Evolutionary conservation across 2,888 invertebrate genomes (phyloP).

Genomic region (Pterostichus niger): DNA sequence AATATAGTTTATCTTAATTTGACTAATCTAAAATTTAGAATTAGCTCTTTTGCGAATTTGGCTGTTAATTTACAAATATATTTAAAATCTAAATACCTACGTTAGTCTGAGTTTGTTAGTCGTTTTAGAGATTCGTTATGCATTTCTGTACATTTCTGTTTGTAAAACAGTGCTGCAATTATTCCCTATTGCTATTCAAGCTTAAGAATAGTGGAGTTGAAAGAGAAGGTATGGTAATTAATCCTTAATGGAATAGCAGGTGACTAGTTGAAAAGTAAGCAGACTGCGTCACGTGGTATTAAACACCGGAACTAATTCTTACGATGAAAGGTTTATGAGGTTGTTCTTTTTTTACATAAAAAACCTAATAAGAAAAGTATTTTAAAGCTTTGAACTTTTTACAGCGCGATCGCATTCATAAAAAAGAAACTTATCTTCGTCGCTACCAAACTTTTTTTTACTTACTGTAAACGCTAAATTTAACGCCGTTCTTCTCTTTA

Average conservation of each 20-base stretch:
- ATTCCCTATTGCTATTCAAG: too few relatives aligned
- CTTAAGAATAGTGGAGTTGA: too few relatives aligned
- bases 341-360: slow-evolving; percentile 51
- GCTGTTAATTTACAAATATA: too few relatives aligned
- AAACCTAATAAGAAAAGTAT: slow-evolving; percentile 60
- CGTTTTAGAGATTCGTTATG: too few relatives aligned
- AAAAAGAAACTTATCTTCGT: slow-evolving; percentile 59
- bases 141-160: too few relatives aligned
- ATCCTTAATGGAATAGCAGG: slow-evolving; percentile 38
- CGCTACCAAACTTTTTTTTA: slow-evolving; percentile 49
- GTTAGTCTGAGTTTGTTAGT: too few relatives aligned
- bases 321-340: slow-evolving; percentile 56
- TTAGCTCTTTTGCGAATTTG: too few relatives aligned
- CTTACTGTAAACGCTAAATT: slow-evolving; percentile 63
- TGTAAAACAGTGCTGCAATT: too few relatives aligned
- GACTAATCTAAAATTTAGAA: too few relatives aligned
- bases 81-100: too few relatives aligned
- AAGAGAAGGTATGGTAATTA: slow-evolving; percentile 12
- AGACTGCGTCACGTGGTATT: slow-evolving; percentile 22
- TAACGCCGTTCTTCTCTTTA: slow-evolving; percentile 58
- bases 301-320: slow-evolving; percentile 54
- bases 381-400: slow-evolving; percentile 61
- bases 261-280: slow-evolving; percentile 15
- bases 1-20: too few relatives aligned
- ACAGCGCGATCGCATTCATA: slow-evolving; percentile 53